A percentile compares a stretch with the other conserved stretches of the same genome.
Conservation (phyloP, 2,797 vertebrate genomes). For the Parauchenoglanis punctatus region DNA sequence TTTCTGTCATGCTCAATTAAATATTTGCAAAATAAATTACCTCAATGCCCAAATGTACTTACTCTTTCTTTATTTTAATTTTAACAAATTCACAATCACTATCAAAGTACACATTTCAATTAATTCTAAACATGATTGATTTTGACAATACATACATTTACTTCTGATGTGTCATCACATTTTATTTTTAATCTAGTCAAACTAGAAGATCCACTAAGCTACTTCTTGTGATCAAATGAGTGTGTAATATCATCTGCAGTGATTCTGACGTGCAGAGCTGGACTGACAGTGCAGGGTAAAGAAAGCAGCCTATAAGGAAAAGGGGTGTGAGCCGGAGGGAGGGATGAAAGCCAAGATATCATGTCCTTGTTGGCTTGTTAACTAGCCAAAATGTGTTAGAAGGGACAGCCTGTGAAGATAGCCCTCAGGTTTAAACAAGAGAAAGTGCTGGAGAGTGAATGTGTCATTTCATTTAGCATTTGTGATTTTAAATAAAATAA, state of each 20-base stretch:
- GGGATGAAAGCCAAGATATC: slow-evolving; percentile 46
- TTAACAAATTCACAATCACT: too few species aligned
- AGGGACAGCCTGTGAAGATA: slow-evolving; percentile 19
- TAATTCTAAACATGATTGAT: background rate
- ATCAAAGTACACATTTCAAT: background rate
- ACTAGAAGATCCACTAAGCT: background rate
- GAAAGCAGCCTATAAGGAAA: slow-evolving; percentile 47
- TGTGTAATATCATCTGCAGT: slow-evolving; percentile 38
- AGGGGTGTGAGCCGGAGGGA: slow-evolving; percentile 38
- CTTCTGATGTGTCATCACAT: background rate
- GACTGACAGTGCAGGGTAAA: slow-evolving; percentile 30
- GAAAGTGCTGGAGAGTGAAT: too few species aligned
- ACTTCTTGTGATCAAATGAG: slow-evolving; percentile 10
- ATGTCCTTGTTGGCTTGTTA: slow-evolving; percentile 45
- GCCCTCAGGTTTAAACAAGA: background rate
- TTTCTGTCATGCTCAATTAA: background rate
- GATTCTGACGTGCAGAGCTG: background rate
- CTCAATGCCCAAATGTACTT: background rate
- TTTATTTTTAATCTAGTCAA: background rate
- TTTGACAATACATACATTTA: too few species aligned
- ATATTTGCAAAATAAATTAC: background rate
- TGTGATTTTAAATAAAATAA: background rate
- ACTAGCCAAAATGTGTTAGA: background rate
- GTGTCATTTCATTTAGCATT: background rate
- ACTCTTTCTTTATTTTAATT: background rate